Conservation (phyloP, 2,888 invertebrate species). For the Patella ulyssiponensis region DNA sequence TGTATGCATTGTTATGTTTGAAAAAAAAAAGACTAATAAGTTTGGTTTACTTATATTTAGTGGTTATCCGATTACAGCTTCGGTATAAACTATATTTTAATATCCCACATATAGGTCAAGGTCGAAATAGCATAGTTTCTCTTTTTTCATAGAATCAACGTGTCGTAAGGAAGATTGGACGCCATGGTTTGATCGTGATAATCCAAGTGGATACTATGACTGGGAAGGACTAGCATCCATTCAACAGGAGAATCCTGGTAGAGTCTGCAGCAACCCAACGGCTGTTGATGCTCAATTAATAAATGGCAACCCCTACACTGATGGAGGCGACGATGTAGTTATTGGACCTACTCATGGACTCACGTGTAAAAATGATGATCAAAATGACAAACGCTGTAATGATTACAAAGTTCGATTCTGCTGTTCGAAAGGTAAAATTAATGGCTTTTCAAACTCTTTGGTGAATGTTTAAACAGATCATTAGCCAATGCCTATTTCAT, state of each 20-base stretch:
- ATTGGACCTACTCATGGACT: not conserved
- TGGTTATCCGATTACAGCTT: too few species aligned
- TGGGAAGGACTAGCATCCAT: not conserved
- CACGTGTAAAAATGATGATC: not conserved
- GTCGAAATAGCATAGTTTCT: too few species aligned
- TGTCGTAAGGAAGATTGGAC: not conserved
- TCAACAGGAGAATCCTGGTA: not conserved
- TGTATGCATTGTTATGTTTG: too few species aligned
- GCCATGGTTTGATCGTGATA: conserved; percentile 3
- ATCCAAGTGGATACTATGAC: not conserved
- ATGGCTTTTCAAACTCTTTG: too few species aligned
- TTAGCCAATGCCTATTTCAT: too few species aligned
- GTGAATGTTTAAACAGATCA: too few species aligned
- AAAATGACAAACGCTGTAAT: not conserved
- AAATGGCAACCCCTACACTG: not conserved
- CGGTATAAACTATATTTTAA: too few species aligned
- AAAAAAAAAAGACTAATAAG: too few species aligned
- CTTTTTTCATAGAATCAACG: too few species aligned
- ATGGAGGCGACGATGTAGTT: not conserved
- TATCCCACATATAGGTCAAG: too few species aligned
- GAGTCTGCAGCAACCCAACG: not conserved
- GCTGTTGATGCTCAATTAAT: not conserved
- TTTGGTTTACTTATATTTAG: too few species aligned
- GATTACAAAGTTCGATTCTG: conserved; percentile 11
- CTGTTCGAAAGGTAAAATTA: not conserved